Percentiles rank a stretch among this genome's conserved stretches.
Evolutionary conservation across 2,797 vertebrate genomes (phyloP).

Genomic region (Coracias cyanogaster): DNA sequence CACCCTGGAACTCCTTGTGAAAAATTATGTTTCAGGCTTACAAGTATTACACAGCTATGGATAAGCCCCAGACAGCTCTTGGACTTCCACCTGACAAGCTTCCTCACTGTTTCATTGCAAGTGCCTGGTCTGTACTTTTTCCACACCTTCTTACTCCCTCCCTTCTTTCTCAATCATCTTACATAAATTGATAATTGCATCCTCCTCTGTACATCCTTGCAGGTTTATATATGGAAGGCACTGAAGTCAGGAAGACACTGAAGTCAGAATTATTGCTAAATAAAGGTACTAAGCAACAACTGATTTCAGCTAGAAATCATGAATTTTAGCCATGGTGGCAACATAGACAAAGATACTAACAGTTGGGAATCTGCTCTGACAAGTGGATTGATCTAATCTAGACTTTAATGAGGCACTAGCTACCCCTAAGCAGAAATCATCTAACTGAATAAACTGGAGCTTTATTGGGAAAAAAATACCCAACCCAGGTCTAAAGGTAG

Average conservation of each 20-base stretch:
- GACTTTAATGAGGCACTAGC: background rate
- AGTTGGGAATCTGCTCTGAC: background rate
- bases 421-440: background rate
- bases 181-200: background rate
- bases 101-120: background rate
- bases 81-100: background rate
- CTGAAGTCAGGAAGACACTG: background rate
- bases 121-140: background rate
- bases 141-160: background rate
- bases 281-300: background rate
- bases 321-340: background rate
- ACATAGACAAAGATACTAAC: background rate
- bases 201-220: background rate
- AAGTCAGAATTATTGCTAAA: background rate
- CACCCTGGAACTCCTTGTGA: conserved; percentile 46
- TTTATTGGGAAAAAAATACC: background rate
- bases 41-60: conserved; percentile 24
- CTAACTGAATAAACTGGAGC: background rate
- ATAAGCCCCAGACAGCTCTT: conserved; percentile 13
- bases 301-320: background rate
- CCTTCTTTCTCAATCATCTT: background rate
- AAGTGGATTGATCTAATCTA: background rate
- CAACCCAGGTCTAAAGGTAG: background rate
- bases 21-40: conserved; percentile 65
- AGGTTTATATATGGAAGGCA: background rate